These are phyloP conservation scores for Procavia capensis DNA, from an alignment of 2,113 vertebrate genomes.

Conservation along the genomic window DNA sequence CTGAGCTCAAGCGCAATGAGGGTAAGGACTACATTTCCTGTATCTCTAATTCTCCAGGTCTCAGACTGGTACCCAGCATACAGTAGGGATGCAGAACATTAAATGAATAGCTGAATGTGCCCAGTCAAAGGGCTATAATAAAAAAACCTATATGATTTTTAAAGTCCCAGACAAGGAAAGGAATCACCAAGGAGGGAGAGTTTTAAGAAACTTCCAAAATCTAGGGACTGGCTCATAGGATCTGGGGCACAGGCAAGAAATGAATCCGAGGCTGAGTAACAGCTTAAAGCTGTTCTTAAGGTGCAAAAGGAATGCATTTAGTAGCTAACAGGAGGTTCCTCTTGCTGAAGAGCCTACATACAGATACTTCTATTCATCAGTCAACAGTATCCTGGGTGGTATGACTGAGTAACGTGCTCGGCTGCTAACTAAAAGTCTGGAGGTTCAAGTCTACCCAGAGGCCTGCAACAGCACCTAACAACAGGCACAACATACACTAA, in stretches of 20 bases:
- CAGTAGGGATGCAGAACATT: background rate
- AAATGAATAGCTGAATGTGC: background rate
- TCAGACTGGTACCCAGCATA: background rate
- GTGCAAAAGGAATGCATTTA: background rate
- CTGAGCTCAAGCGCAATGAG: background rate
- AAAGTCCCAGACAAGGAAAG: slow-evolving; percentile 9
- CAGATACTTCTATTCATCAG: background rate
- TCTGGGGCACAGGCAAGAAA: background rate
- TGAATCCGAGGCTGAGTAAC: background rate
- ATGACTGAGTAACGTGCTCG: background rate
- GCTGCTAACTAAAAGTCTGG: background rate
- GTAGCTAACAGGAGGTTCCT: background rate
- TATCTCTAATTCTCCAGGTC: slow-evolving; percentile 14
- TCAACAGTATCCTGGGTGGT: background rate
- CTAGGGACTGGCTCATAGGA: background rate
- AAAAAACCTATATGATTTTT: background rate
- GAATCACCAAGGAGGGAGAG: background rate
- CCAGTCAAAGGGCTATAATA: background rate
- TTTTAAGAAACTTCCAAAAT: slow-evolving; percentile 50
- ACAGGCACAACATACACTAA: no score
- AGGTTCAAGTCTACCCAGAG: background rate
- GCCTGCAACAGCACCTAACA: no score
- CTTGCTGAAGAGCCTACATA: background rate
- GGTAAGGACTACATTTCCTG: background rate
- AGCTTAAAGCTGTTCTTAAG: background rate